These are phyloP conservation scores for Pyrochroa serraticornis DNA, from an alignment of 2,888 invertebrate genomes.

Conservation along the genomic window DNA sequence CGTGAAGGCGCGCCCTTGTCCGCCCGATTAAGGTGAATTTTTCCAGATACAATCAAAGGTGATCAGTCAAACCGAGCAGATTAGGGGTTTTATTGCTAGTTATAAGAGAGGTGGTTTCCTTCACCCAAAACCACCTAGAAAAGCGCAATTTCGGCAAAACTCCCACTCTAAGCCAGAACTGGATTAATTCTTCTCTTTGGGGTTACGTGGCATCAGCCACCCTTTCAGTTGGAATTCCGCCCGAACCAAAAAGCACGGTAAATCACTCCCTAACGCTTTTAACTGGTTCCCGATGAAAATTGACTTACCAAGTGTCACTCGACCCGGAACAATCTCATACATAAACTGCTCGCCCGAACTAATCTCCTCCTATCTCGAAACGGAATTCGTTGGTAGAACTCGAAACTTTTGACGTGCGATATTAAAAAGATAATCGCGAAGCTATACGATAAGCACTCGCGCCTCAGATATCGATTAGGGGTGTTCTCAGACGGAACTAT, in stretches of 20 bases:
- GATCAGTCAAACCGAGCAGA: neutral
- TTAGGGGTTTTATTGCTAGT: neutral
- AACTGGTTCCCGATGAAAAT: conserved; percentile 9
- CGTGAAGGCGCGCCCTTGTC: neutral
- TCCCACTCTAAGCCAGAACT: no score
- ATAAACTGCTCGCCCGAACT: neutral
- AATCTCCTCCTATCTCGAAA: no score
- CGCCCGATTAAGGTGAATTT: conserved; percentile 1
- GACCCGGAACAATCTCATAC: conserved; percentile 1
- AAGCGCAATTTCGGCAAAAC: no score
- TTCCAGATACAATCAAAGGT: neutral
- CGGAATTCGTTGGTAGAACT: neutral
- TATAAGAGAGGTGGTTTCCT: no score
- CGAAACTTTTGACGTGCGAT: neutral
- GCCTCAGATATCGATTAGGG: conserved; percentile 15
- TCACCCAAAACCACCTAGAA: no score
- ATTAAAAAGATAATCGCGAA: neutral
- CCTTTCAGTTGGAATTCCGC: no score
- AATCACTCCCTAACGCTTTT: neutral
- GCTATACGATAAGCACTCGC: conserved; percentile 9
- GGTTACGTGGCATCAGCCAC: no score
- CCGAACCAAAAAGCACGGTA: no score
- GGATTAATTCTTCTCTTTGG: no score
- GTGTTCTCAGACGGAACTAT: conserved; percentile 17
- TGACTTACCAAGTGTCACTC: conserved; percentile 9